Evolutionary conservation across 2,797 vertebrate genomes (phyloP).

Genomic region (Karalla daura): DNA sequence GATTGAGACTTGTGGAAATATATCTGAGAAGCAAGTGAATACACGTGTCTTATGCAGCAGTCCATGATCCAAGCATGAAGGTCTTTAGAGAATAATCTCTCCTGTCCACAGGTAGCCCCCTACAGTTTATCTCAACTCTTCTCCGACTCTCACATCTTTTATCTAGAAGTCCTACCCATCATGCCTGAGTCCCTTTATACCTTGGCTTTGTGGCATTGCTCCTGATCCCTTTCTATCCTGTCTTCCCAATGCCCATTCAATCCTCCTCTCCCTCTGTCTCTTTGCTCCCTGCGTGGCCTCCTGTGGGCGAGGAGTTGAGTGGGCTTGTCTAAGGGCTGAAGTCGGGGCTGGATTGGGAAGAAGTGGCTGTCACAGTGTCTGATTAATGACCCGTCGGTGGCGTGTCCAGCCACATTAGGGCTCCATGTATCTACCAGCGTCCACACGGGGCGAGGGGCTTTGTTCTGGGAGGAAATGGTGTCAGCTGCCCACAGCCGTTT

Average conservation of each 20-base stretch:
- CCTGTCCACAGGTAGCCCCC: neutral
- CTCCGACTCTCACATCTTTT: conserved; percentile 47
- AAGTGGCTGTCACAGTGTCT: conserved; percentile 97
- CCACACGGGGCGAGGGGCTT: conserved; percentile 94
- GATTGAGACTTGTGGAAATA: neutral
- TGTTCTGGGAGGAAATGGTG: conserved; percentile 99
- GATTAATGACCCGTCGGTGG: conserved; percentile 99
- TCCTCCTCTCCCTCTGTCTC: conserved; percentile 66
- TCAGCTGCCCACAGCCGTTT: conserved; percentile 97
- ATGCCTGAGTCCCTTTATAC: conserved; percentile 46
- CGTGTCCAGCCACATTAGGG: conserved; percentile 99
- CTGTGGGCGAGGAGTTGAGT: conserved; percentile 75
- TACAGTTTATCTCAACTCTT: conserved; percentile 30
- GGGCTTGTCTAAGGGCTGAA: conserved; percentile 80
- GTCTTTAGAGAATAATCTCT: conserved; percentile 26
- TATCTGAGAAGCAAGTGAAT: neutral
- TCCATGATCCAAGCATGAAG: conserved; percentile 18
- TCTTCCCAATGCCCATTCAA: conserved; percentile 61
- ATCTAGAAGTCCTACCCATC: conserved; percentile 47
- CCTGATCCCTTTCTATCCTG: conserved; percentile 55
- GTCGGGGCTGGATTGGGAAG: conserved; percentile 81
- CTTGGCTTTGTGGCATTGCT: conserved; percentile 51
- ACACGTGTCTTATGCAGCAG: neutral
- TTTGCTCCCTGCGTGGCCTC: conserved; percentile 73
- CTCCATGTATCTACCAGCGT: conserved; percentile 97